A percentile compares a stretch with the other conserved stretches of the same genome.
phyloP scores from a whole-genome alignment of 2,888 invertebrate species.

The Rhodophaea formosa region DNA sequence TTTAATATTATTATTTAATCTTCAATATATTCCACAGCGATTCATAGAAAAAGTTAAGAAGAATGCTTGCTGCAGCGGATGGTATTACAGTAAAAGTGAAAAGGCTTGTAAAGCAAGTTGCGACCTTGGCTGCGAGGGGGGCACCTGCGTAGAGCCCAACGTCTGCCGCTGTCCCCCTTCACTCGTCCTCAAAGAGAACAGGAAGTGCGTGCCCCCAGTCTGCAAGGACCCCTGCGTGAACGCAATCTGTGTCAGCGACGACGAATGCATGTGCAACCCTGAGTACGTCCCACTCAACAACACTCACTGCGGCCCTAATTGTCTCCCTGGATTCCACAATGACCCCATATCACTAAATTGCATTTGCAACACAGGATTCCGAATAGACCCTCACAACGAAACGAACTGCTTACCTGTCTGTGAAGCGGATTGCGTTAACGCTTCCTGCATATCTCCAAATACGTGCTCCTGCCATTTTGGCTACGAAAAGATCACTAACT shows the following conservation, averaged over 20 bases:
- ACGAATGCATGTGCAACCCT: constrained; percentile 21
- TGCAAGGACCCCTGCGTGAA: constrained; percentile 50
- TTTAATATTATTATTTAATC: no score
- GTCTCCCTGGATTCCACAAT: constrained; percentile 11
- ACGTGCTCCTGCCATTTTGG: constrained; percentile 52
- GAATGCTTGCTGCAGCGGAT: constrained; percentile 32
- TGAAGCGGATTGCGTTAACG: constrained; percentile 44
- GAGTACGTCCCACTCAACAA: constrained; percentile 17
- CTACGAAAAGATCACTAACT: constrained; percentile 29
- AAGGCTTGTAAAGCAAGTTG: constrained; percentile 11
- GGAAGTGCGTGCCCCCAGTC: constrained; percentile 26
- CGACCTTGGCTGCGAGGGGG: constrained; percentile 28
- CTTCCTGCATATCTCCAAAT: constrained; percentile 50
- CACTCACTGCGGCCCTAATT: constrained; percentile 26
- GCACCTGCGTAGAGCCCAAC: constrained; percentile 35
- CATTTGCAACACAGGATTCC: constrained; percentile 5
- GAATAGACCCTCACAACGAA: background rate
- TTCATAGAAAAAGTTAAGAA: constrained; percentile 4
- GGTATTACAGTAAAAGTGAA: constrained; percentile 19
- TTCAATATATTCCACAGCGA: constrained; percentile 3
- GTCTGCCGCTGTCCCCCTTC: constrained; percentile 35
- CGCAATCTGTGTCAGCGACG: constrained; percentile 30
- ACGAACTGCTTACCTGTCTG: constrained; percentile 37
- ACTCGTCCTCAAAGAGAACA: constrained; percentile 22
- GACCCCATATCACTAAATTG: constrained; percentile 11